These are phyloP conservation scores for Drosophila buzzatii DNA, from an alignment of 2,888 invertebrate genomes.

Conservation along the genomic window DNA sequence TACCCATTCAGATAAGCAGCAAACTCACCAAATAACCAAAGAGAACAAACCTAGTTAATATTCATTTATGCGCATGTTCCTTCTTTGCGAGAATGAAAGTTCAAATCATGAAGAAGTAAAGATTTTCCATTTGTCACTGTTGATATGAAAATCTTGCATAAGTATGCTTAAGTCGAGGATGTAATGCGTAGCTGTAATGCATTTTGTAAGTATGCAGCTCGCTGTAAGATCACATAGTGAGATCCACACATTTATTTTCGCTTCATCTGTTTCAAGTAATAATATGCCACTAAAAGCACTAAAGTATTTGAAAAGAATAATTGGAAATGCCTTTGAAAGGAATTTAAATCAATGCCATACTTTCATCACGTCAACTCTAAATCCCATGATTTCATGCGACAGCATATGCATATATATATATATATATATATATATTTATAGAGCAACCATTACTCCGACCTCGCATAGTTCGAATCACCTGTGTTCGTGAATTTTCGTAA, in stretches of 20 bases:
- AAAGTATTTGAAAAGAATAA: too few species aligned
- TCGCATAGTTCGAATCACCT: slow-evolving; percentile 36
- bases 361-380: not conserved
- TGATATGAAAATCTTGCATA: too few species aligned
- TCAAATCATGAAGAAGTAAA: too few species aligned
- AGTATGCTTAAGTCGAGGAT: too few species aligned
- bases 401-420: slow-evolving; percentile 1
- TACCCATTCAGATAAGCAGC: slow-evolving; percentile 15
- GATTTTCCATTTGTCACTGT: too few species aligned
- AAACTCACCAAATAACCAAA: not conserved
- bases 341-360: not conserved
- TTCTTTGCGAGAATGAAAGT: not conserved
- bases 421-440: not conserved
- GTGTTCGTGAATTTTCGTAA: slow-evolving; percentile 21
- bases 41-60: slow-evolving; percentile 16
- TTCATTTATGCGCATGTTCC: slow-evolving; percentile 18
- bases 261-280: too few species aligned
- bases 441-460: not conserved
- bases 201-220: too few species aligned
- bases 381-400: not conserved
- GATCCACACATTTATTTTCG: too few species aligned
- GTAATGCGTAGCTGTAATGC: too few species aligned
- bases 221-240: too few species aligned
- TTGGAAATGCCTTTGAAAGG: not conserved
- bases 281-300: too few species aligned